Base-by-base conservation (phyloP, 2,888 invertebrate species). In the Zele albiditarsus region DNA sequence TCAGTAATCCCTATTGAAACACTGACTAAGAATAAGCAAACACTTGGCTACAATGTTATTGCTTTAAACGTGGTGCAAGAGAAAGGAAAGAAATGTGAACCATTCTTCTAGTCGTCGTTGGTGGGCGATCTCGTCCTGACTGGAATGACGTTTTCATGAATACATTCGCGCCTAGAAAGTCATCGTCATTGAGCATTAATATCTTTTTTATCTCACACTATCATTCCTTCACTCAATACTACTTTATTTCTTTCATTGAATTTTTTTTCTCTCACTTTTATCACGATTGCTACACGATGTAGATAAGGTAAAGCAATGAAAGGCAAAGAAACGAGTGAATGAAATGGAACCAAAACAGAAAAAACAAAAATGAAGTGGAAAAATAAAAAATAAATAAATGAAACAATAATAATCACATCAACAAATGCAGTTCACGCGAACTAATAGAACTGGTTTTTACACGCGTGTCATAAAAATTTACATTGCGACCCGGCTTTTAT, bases 401-500 rank as follows among this genome's bases (percentile, higher is more conserved):
- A 49, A 57, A 74, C 73, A 73, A 76, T 70, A 77, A 75, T 77
- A 72, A 80, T 75, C 63, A 74, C 62, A 74, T 79, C 75, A 77
- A 77, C 75, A 78, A 46, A 20, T 20, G 70, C 71, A 68, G 58
- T 46, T 74, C 71, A 70, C 70, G 78, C 75, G 74, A 80, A 79
- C 75, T 80, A 82, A 82, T 82, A 81, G 77, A 84, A 85, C 84
- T 80, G 85, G 85, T 83, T 85, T 84, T 74, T 80, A 79, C 77
- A 75, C 74, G 80, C 79, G 83, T 79, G 82, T 82, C 81, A 84
- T 85, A 84, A 85, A 84, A 85, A 82, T 84, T 80, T 78, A 82
- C 81, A 78, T 79, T 73, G 67, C 73, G 63, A 60, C 73, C 5
- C n/a, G 53, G 8, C 20, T n/a, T 53, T 53, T 8, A n/a, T 46